phyloP scores from a whole-genome alignment of 1,140 invertebrate genomes.

The Lysiphlebus fabarum region DNA sequence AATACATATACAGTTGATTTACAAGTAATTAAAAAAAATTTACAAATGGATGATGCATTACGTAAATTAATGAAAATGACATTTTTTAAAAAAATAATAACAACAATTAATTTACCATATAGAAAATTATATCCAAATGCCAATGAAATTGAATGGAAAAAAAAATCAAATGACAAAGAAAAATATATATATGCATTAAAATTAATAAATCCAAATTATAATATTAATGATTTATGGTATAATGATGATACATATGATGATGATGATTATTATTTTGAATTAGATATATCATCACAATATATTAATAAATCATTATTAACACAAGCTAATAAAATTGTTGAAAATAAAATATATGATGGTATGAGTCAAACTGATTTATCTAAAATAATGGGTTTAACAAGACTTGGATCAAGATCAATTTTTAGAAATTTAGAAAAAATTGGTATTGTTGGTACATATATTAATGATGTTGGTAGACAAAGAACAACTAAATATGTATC shows the following conservation, averaged over 20 bases:
- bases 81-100: slow-evolving; percentile 50
- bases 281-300: slow-evolving; percentile 48
- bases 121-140: slow-evolving; percentile 62
- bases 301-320: slow-evolving; percentile 47
- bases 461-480: slow-evolving; percentile 59
- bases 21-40: slow-evolving; percentile 53
- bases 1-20: slow-evolving; percentile 52
- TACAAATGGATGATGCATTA: slow-evolving; percentile 49
- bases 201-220: slow-evolving; percentile 56
- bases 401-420: slow-evolving; percentile 55
- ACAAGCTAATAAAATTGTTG: slow-evolving; percentile 54
- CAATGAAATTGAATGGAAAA: slow-evolving; percentile 54
- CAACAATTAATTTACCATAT: slow-evolving; percentile 54
- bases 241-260: slow-evolving; percentile 54
- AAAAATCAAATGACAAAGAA: slow-evolving; percentile 53
- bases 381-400: slow-evolving; percentile 52
- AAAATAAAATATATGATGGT: slow-evolving; percentile 51
- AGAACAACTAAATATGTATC: slow-evolving; percentile 52
- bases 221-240: slow-evolving; percentile 51
- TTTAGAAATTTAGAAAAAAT: slow-evolving; percentile 53
- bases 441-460: slow-evolving; percentile 52
- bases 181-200: slow-evolving; percentile 56
- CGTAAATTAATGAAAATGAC: slow-evolving; percentile 56
- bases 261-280: slow-evolving; percentile 43
- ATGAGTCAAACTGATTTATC: slow-evolving; percentile 50